Evolutionary conservation across 2,113 vertebrate species (phyloP).

Genomic region (Diadophis punctatus): DNA sequence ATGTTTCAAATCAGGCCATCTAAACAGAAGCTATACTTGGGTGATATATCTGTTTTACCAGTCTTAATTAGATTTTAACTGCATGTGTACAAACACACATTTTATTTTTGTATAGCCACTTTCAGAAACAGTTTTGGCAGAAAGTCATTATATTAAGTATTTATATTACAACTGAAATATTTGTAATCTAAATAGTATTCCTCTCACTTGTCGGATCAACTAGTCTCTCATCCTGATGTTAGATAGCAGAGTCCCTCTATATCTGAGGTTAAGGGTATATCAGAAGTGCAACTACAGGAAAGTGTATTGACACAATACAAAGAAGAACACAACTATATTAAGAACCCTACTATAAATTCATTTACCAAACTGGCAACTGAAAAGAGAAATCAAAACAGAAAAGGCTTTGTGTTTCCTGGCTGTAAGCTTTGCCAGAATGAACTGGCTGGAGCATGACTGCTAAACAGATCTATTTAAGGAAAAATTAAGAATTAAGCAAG

Average conservation of each 20-base stretch:
- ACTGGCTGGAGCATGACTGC: background rate
- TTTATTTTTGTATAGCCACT: background rate
- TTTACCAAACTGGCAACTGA: background rate
- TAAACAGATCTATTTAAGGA: background rate
- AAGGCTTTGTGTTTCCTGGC: background rate
- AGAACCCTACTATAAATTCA: background rate
- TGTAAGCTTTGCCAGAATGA: background rate
- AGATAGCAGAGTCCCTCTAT: background rate
- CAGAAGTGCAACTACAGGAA: background rate
- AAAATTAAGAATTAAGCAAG: background rate
- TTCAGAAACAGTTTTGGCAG: background rate
- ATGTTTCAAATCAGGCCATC: background rate
- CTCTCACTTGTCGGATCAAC: background rate
- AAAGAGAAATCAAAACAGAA: background rate
- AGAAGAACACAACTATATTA: background rate
- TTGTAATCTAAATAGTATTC: background rate
- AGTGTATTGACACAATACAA: background rate
- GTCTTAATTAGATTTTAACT: background rate
- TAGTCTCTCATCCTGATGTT: background rate
- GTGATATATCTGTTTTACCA: background rate
- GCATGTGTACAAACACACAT: background rate
- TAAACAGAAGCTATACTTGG: background rate
- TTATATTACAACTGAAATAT: background rate
- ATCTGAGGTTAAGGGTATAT: background rate
- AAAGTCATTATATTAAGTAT: background rate